phyloP scores from a whole-genome alignment of 2,113 vertebrate species.

The Paradisaea rubra region DNA sequence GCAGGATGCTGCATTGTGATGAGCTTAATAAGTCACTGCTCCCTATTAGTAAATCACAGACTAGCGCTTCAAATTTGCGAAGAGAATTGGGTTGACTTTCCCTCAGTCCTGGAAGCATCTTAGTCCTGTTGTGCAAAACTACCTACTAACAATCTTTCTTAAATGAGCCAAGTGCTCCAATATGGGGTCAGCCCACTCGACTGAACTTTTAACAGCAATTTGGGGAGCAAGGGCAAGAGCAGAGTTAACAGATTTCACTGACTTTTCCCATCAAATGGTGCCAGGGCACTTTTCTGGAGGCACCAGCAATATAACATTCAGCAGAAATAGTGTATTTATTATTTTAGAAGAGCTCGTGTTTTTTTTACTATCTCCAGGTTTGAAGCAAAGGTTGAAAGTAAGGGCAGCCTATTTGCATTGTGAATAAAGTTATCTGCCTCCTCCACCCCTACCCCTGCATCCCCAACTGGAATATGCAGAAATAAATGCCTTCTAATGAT shows the following conservation, averaged over 20 bases:
- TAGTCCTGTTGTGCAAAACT: background rate
- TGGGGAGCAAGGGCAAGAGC: background rate
- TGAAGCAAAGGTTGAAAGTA: conserved; percentile 71
- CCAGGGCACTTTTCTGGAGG: background rate
- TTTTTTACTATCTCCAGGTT: conserved; percentile 68
- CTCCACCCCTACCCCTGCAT: background rate
- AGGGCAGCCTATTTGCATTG: conserved; percentile 69
- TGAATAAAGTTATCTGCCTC: conserved; percentile 65
- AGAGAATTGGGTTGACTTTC: background rate
- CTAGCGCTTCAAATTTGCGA: background rate
- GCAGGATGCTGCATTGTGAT: background rate
- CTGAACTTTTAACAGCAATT: background rate
- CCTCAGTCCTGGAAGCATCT: background rate
- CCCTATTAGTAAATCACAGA: conserved; percentile 26
- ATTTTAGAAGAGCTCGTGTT: conserved; percentile 63
- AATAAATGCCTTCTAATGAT: conserved; percentile 77
- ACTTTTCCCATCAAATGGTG: background rate
- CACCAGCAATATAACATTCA: background rate
- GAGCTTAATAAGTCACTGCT: conserved; percentile 21
- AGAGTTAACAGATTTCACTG: background rate
- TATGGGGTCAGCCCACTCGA: background rate
- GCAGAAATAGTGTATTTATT: conserved; percentile 41
- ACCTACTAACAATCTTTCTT: background rate
- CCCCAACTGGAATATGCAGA: conserved; percentile 67
- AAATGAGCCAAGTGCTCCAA: background rate